Evolutionary conservation across 1,140 invertebrate species (phyloP), one percentile per base, ranked within the genome.

Genomic region (Drosophila sturtevanti): DNA sequence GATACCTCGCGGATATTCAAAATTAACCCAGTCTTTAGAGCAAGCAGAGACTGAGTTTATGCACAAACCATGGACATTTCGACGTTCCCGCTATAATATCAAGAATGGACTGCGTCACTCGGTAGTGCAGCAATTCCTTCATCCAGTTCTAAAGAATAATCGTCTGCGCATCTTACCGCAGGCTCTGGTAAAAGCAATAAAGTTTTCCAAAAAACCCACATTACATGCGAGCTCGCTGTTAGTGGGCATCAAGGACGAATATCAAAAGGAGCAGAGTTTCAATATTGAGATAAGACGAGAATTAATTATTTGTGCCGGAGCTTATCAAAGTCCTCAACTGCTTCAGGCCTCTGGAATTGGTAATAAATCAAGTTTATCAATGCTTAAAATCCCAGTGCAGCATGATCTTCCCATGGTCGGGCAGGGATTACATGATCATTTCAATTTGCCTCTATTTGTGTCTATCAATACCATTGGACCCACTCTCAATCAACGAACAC

Each of bases 81-180:
- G 81, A 68, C 93, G 82, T 89, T 94, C 77, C 54, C 91, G 55
- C 79, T 95, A 92, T 35, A 95, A 95, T 0, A 93, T 94, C 1
- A 92, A 93, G 58, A 93, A 95, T 35, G 96, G 96, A 0, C 82
- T 93, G 0, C 92, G 97, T n/a, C 94, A 95, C 92, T 95, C 94
- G 67, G 94, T 94, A 7, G 93, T 92, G 38, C 93, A 95, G n/a
- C 93, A 93, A 0, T 96, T 96, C 90, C 87, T 97, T 1, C 93
- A 94, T 59, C 94, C 95, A n/a, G 94, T 93, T 2, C 90, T 95
- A 71, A 93, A 94, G 27, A 73, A 52, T n/a, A 87, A 86, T 27
- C 97, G 97, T 89, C 90, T 97, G 1, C 94, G 95, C 38, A 93
- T 97, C 1, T 76, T 96, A 34, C 93, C 94, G 0, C 94, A 95